Evolutionary conservation across 2,888 invertebrate species (phyloP), one percentile per base, ranked within the genome.

Genomic region (Drosophila cyrtoloma): DNA sequence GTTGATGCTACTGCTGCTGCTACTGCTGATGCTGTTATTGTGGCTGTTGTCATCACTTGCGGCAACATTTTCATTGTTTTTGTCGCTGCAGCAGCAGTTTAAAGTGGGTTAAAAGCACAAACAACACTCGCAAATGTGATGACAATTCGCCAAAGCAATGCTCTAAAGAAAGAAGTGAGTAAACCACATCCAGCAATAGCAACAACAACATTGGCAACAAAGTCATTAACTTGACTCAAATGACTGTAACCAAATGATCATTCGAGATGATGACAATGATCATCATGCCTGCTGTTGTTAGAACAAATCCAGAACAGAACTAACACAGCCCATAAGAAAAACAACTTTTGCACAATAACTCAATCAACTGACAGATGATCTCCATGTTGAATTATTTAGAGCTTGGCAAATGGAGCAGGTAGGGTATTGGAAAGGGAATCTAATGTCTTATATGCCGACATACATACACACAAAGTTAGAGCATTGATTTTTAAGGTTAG

Each of bases 81-180:
- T 70, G 59, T 58, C 50, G 76, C 57, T 62, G 80, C 82, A 50
- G 76, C 69, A 80, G 74, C 77, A 71, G 55, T 66, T 72, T 68
- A 70, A 82, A 82, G 71, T 82, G 77, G 81, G 81, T 82, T 82
- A 82, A 82, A 82, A 82, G 81, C 77, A 82, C 82, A 82, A 77
- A 60, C 79, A 73, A 59, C 80, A 77, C 79, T 79, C 81, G 77
- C 77, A 81, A 77, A 74, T 81, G 71, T 82, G 77, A 80, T 82
- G 77, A 82, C 82, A 82, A 78, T 72, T 81, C 73, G 78, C 81
- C 69, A 74, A 75, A 69, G 78, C 56, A 55, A 50, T 61, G 67
- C 67, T 66, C 44, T 55, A 67, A 66, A 65, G 52, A 50, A 56
- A 56, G 59, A 61, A 66, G n/a, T 26, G 44, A 78, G 71, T 78